These are phyloP conservation scores for Camptogramma bilineatum DNA, from an alignment of 2,888 invertebrate species.

Conservation along the genomic window DNA sequence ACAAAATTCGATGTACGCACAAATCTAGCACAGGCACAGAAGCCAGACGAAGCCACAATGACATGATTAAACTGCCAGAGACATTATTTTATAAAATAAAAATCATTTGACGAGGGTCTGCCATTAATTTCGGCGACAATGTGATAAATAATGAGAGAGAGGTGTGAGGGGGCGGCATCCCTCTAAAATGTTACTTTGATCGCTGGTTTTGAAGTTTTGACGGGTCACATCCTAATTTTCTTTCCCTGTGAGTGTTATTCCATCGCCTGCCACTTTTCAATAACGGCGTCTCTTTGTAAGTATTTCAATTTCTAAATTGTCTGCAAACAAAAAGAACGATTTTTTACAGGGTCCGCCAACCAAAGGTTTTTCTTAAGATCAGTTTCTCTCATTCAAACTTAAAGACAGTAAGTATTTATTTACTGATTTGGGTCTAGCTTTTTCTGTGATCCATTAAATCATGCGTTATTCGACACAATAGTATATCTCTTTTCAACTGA, in stretches of 20 bases:
- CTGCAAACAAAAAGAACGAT: background rate
- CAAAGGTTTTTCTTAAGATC: too few relatives aligned
- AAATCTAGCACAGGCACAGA: constrained; percentile 17
- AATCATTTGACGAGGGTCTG: constrained; percentile 83
- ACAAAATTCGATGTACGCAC: too few relatives aligned
- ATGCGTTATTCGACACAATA: too few relatives aligned
- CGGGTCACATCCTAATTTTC: constrained; percentile 83
- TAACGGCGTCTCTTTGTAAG: constrained; percentile 71
- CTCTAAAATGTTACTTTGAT: constrained; percentile 70
- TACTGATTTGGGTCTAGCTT: too few relatives aligned
- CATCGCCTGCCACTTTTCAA: constrained; percentile 73
- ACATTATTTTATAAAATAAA: constrained; percentile 81
- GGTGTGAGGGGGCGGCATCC: constrained; percentile 79
- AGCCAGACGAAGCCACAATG: constrained; percentile 60
- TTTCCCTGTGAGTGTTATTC: constrained; percentile 61
- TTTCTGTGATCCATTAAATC: too few relatives aligned
- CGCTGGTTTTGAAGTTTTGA: constrained; percentile 83
- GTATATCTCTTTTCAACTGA: too few relatives aligned
- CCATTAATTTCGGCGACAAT: constrained; percentile 84
- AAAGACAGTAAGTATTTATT: too few relatives aligned
- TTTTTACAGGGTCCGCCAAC: too few relatives aligned
- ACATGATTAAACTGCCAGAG: constrained; percentile 83
- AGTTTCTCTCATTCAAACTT: too few relatives aligned
- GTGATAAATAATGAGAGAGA: constrained; percentile 85
- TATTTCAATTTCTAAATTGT: constrained; percentile 66